Conservation (phyloP, 2,888 invertebrate genomes). For the Cordilura impudica region DNA sequence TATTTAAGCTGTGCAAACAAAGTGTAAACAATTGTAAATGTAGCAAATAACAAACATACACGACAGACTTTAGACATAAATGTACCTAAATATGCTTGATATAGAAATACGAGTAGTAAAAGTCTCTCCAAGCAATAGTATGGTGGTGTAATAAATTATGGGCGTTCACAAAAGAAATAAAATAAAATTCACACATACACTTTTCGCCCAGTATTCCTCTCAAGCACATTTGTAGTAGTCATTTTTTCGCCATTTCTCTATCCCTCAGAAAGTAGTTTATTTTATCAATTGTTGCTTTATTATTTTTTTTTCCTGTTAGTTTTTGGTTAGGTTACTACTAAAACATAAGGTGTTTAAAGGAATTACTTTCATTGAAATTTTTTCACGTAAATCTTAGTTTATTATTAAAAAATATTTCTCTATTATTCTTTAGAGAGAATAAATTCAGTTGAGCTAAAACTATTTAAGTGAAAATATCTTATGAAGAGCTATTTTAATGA, state of each 20-base stretch:
- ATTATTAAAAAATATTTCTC: too few relatives aligned
- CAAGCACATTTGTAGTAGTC: background rate
- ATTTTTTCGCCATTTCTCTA: background rate
- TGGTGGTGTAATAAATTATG: constrained; percentile 51
- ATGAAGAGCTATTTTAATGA: too few relatives aligned
- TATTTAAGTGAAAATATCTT: too few relatives aligned
- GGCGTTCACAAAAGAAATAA: constrained; percentile 28
- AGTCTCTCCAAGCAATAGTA: background rate
- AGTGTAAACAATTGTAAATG: constrained; percentile 63
- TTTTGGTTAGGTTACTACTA: background rate
- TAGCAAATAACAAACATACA: constrained; percentile 51
- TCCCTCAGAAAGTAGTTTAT: background rate
- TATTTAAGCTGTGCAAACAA: constrained; percentile 62
- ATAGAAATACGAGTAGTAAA: background rate
- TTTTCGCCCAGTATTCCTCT: background rate
- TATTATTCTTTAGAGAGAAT: too few relatives aligned
- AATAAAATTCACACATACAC: constrained; percentile 19
- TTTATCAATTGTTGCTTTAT: background rate
- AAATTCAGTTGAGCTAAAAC: too few relatives aligned
- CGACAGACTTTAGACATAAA: background rate
- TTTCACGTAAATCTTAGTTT: too few relatives aligned
- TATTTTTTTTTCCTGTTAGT: background rate
- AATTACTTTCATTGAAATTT: too few relatives aligned
- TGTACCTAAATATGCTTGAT: background rate
- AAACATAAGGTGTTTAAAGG: background rate